Evolutionary conservation across 2,797 vertebrate genomes (phyloP).

Genomic region (Scarus forsteni): DNA sequence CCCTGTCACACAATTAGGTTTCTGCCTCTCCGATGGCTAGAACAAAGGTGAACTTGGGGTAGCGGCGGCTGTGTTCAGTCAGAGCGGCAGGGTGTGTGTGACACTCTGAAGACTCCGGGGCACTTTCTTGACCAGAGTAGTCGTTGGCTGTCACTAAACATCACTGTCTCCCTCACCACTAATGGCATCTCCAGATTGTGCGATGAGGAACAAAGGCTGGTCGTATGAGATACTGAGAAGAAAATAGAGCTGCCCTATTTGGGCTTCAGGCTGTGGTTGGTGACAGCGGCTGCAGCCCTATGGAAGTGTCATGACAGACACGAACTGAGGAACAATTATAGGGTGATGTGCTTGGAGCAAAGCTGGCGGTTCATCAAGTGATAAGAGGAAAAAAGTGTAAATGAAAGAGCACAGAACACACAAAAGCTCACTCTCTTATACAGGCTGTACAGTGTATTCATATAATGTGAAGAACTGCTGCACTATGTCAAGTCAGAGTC

Average conservation of each 20-base stretch:
- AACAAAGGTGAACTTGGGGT: constrained; percentile 82
- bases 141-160: constrained; percentile 85
- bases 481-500: no score
- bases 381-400: constrained; percentile 13
- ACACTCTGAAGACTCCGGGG: constrained; percentile 78
- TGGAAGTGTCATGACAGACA: constrained; percentile 75
- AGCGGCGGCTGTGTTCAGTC: constrained; percentile 57
- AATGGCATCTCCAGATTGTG: constrained; percentile 85
- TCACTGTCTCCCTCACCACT: constrained; percentile 82
- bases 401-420: constrained; percentile 38
- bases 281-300: constrained; percentile 69
- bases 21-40: constrained; percentile 75
- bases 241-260: constrained; percentile 74
- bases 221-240: constrained; percentile 62
- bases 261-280: constrained; percentile 66
- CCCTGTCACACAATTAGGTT: constrained; percentile 79
- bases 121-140: constrained; percentile 80
- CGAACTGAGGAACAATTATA: constrained; percentile 75
- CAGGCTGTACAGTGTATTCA: neutral
- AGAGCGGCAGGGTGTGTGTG: constrained; percentile 70
- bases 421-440: neutral
- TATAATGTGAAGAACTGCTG: constrained; percentile 3
- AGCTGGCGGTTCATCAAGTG: constrained; percentile 47
- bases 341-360: constrained; percentile 66
- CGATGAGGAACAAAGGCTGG: constrained; percentile 81